Base-by-base conservation (phyloP, 2,888 invertebrate species). In the Athrips mouffetella region DNA sequence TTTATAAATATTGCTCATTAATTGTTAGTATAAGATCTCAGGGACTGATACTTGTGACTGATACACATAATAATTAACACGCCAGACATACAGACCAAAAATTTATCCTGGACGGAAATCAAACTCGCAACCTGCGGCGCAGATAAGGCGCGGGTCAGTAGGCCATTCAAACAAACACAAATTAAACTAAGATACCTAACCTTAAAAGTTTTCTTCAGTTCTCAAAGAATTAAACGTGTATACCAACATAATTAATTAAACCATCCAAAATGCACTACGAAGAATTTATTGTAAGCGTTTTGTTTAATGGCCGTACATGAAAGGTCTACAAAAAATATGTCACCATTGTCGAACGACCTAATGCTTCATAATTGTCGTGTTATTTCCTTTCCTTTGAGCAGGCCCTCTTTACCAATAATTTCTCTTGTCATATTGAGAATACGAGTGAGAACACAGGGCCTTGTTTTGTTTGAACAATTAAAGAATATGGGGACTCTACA, bases 311-410 rank as follows among this genome's bases (percentile, higher is more conserved):
- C 60, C 63, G 67, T 65, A 66, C 63, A 69, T 69, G 59, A 68
- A 70, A 73, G 64, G 63, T 59, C 57, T 53, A 73, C 70, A 78
- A 81, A 83, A 82, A 81, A 76, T 70, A 65, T 77, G 77, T 76
- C 79, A 67, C 76, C 76, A 77, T 81, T 81, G 79, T 83, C 68
- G 67, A 67, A 59, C 59, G 60, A 63, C 68, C 72, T 73, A 79
- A 76, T 79, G 73, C 76, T 66, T 80, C 76, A 76, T 81, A 82
- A 80, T 81, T 80, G 81, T 80, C 70, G 73, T 76, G 70, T 76
- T 76, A 80, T 83, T 85, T 85, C 79, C 83, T 84, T 75, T 77
- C 71, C 73, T 80, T 82, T 84, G 73, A 77, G 63, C 60, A 58
- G 62, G 65, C 66, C 66, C 67, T 68, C 65, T 70, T 73, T 69